Conservation (phyloP, 2,888 invertebrate genomes). For the Spilosoma lubricipeda region DNA sequence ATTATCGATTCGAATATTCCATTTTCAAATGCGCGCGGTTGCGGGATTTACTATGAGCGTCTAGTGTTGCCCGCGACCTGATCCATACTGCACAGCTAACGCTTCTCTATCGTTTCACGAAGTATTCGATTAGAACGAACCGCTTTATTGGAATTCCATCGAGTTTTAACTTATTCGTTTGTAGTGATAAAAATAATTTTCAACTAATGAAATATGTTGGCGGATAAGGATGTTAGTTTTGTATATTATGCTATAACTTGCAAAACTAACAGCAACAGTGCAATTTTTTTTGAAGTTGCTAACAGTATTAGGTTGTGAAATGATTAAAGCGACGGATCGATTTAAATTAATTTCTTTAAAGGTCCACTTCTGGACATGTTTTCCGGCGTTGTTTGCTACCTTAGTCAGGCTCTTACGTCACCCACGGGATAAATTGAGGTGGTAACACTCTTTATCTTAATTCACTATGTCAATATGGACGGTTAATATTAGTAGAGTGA, state of each 20-base stretch:
- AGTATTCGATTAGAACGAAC: conserved; percentile 53
- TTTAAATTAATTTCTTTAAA: neutral
- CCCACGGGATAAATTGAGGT: too few species aligned
- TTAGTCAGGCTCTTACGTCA: too few species aligned
- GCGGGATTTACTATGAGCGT: conserved; percentile 57
- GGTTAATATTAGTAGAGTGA: neutral
- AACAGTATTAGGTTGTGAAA: conserved; percentile 24
- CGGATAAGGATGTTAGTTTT: conserved; percentile 29
- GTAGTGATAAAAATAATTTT: conserved; percentile 40
- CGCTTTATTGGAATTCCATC: conserved; percentile 61
- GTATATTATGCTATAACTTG: conserved; percentile 27
- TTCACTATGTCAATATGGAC: too few species aligned
- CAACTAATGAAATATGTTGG: conserved; percentile 38
- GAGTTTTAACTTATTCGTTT: conserved; percentile 60
- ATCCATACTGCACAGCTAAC: conserved; percentile 63
- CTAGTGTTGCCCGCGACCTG: conserved; percentile 62
- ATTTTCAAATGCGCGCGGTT: conserved; percentile 55
- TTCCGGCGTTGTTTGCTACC: too few species aligned
- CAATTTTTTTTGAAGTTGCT: conserved; percentile 21
- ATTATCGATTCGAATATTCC: conserved; percentile 46
- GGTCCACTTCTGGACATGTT: too few species aligned
- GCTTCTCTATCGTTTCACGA: conserved; percentile 39
- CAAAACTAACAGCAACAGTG: conserved; percentile 14
- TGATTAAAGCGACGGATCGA: neutral
- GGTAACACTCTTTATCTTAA: too few species aligned